Evolutionary conservation across 1,140 invertebrate genomes (phyloP), one percentile per base, ranked within the genome.

Genomic region (Coelopa frigida): DNA sequence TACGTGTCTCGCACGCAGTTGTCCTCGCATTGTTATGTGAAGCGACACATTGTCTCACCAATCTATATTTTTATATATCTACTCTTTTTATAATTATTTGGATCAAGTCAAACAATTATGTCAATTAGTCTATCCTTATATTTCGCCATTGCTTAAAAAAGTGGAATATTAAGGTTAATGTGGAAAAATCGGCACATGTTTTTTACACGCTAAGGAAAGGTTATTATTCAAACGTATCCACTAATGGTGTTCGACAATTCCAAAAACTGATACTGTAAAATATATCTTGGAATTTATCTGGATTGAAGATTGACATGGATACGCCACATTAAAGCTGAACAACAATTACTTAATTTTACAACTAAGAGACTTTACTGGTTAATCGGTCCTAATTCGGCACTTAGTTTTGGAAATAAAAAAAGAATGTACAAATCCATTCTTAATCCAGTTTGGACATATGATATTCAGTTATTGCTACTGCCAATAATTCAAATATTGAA

Each of bases 391-490:
- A 39, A 46, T 14, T 46, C 24, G n/a, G 23, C 27, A 32, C 15
- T 46, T 21, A 48, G 21, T 48, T 17, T 48, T 27, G 45, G 45
- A 42, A 54, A 51, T 37, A 49, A 54, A 49, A 21, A 51, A 39
- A 27, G 15, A 7, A 23, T 53, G 24, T 48, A 51, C n/a, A 56
- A 56, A 51, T n/a, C 47, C 11, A 48, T 56, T 32, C 27, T 56
- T n/a, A 50, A 51, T 35, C 49, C 49, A 45, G 44, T 49, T 21
- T 51, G 47, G 49, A 47, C 46, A 5, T 53, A 51, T 26, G 49
- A 31, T 37, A 45, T 53, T 20, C 36, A 55, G 35, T 43, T 56
- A 21, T 53, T 46, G 51, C 51, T 24, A 56, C 54, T 14, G 45
- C 53, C 27, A 49, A 26, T 29, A 53, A 53, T 18, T 55, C 48